Percentiles rank a stretch among this genome's conserved stretches.
Conservation (phyloP, 2,113 vertebrate genomes). For the Xerus inauris region DNA sequence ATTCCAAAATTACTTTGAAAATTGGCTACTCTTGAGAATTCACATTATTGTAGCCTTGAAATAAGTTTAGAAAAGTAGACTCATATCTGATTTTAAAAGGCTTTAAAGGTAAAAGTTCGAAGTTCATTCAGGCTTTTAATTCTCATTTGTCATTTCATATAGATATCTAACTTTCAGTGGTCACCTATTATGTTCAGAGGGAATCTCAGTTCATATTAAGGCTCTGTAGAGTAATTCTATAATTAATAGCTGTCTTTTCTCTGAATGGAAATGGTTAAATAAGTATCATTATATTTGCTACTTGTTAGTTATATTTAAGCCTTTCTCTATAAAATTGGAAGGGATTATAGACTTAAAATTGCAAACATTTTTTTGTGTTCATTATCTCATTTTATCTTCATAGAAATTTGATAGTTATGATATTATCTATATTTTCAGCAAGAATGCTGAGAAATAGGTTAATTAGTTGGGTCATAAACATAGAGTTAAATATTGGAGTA, state of each 20-base stretch:
- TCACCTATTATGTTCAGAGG: not conserved
- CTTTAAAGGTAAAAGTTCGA: not conserved
- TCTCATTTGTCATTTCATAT: not conserved
- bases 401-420: not conserved
- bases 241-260: not conserved
- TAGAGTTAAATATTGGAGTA: not conserved
- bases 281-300: not conserved
- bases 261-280: not conserved
- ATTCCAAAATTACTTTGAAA: not conserved
- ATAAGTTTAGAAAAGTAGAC: not conserved
- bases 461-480: not conserved
- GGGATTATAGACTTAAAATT: not conserved
- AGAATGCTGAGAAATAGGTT: not conserved
- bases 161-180: not conserved
- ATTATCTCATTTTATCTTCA: slow-evolving; percentile 41
- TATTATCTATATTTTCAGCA: not conserved
- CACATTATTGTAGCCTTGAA: not conserved
- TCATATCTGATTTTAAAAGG: not conserved
- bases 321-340: not conserved
- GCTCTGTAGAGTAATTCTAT: not conserved
- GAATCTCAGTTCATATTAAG: not conserved
- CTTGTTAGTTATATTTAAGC: not conserved
- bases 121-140: not conserved
- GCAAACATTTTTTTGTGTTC: not conserved
- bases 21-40: not conserved